Base-by-base conservation (phyloP, 2,113 vertebrate species). In the Rynchops niger region DNA sequence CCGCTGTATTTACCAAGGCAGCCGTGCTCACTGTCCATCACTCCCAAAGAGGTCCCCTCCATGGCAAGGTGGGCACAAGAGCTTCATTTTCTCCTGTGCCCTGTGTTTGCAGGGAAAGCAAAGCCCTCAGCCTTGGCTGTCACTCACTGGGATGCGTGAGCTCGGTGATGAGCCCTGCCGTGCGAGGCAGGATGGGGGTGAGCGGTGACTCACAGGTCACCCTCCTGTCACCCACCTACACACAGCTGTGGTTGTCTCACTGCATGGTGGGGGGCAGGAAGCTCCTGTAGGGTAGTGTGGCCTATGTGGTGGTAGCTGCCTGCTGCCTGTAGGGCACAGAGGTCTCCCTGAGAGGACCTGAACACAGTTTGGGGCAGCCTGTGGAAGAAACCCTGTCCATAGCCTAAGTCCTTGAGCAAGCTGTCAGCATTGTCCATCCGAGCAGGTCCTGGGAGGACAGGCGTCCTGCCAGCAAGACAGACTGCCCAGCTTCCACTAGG, bases 61-160 rank as follows among this genome's bases (percentile, higher is more conserved):
- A 19, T 1, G 9, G 32, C 63, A 76, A 69, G 45, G 25, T 43
- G 43, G 36, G 43, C 36, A 32, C 26, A 52, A 77, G 21, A 32
- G 26, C 45, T 86, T 50, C 2, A 0, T 6, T 69, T 69, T 59
- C 73, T 59, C 36, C 45, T 67, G 15, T 25, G 67, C 19, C 25
- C 15, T 12, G 12, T 42, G 30, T 69, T 17, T 50, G 62, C 9
- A 5, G 36, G 25, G 14, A 67, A 67, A 36, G 36, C 12, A 4
- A 77, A 77, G 72, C 52, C 62, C 38, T 43, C 36, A 50, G 30
- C 32, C 63, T 59, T 36, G 20, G 72, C 42, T 15, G 20, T n/a
- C 2, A 1, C 26, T 69, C 53, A 21, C 26, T 5, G 1, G 12
- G 25, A 16, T 7, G 36, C 13, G 26, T 0, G 3, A 17, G 25